phyloP scores from a whole-genome alignment of 2,113 vertebrate genomes.

The Hemicordylus capensis region DNA sequence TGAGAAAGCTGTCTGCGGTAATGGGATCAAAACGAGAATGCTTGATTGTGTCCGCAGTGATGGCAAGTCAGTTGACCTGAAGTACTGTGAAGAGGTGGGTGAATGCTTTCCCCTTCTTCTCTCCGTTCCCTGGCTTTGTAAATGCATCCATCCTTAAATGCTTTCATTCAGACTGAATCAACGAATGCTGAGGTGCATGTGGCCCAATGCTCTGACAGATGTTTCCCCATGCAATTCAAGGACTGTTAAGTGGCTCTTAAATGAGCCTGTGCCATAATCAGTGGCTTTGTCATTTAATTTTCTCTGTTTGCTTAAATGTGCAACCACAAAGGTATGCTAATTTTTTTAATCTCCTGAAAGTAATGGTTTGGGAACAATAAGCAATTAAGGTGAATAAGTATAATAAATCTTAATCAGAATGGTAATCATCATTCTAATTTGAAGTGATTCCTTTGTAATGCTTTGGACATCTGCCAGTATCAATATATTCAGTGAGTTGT shows the following conservation, averaged over 20 bases:
- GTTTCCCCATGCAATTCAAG: conserved; percentile 55
- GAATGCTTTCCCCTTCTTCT: neutral
- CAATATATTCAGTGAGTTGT: conserved; percentile 58
- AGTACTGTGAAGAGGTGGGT: conserved; percentile 92
- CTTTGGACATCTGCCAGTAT: conserved; percentile 72
- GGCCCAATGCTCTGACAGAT: conserved; percentile 52
- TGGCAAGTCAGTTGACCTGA: conserved; percentile 93
- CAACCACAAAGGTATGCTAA: conserved; percentile 60
- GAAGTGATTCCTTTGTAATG: conserved; percentile 59
- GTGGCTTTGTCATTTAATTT: conserved; percentile 65
- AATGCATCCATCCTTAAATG: conserved; percentile 38
- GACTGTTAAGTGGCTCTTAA: conserved; percentile 61
- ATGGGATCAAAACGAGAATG: conserved; percentile 94
- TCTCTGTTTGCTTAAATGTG: conserved; percentile 59
- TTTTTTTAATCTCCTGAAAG: conserved; percentile 66
- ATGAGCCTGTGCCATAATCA: conserved; percentile 44
- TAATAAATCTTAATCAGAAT: conserved; percentile 78
- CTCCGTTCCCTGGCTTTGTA: conserved; percentile 19
- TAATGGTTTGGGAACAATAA: conserved; percentile 73
- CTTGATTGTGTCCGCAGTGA: conserved; percentile 96
- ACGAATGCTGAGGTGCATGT: neutral
- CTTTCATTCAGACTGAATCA: conserved; percentile 56
- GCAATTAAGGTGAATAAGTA: conserved; percentile 74
- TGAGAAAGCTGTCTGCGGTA: conserved; percentile 91
- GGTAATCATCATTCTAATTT: conserved; percentile 75